Conservation (phyloP, 2,113 vertebrate species). For the Eleginops maclovinus region DNA sequence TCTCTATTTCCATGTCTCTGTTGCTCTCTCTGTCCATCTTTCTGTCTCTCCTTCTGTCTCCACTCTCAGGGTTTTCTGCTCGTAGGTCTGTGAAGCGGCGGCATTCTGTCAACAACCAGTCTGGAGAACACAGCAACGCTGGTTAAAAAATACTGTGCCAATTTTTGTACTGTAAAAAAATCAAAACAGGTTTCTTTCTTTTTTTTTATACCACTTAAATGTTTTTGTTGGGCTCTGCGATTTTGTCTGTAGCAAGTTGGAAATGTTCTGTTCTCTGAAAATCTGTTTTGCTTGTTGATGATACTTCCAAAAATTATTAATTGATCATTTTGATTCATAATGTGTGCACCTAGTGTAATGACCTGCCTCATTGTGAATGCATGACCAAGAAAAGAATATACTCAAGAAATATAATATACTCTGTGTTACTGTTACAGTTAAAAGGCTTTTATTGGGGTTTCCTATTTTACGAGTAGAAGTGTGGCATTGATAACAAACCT, state of each 20-base stretch:
- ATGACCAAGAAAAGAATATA: constrained; percentile 81
- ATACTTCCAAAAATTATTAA: constrained; percentile 72
- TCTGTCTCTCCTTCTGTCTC: constrained; percentile 37
- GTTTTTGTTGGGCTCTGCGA: constrained; percentile 76
- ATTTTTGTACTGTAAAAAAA: constrained; percentile 81
- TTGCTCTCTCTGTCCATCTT: constrained; percentile 39
- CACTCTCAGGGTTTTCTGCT: constrained; percentile 85
- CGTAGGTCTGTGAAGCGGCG: constrained; percentile 66
- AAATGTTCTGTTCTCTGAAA: constrained; percentile 72
- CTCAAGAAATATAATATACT: constrained; percentile 74
- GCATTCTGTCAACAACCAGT: constrained; percentile 57
- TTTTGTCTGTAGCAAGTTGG: constrained; percentile 78
- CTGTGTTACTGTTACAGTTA: constrained; percentile 76
- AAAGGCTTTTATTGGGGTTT: constrained; percentile 70
- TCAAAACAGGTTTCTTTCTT: constrained; percentile 52
- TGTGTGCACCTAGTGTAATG: constrained; percentile 74
- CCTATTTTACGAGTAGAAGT: constrained; percentile 56
- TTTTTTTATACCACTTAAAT: constrained; percentile 69
- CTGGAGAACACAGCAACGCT: constrained; percentile 54
- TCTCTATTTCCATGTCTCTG: constrained; percentile 58
- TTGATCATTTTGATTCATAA: constrained; percentile 71
- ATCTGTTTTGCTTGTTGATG: constrained; percentile 75
- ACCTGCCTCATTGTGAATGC: constrained; percentile 83
- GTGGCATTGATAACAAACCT: constrained; percentile 26
- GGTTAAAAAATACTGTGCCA: constrained; percentile 85